Evolutionary conservation across 2,797 vertebrate species (phyloP).

Genomic region (Rhynchotus rufescens): DNA sequence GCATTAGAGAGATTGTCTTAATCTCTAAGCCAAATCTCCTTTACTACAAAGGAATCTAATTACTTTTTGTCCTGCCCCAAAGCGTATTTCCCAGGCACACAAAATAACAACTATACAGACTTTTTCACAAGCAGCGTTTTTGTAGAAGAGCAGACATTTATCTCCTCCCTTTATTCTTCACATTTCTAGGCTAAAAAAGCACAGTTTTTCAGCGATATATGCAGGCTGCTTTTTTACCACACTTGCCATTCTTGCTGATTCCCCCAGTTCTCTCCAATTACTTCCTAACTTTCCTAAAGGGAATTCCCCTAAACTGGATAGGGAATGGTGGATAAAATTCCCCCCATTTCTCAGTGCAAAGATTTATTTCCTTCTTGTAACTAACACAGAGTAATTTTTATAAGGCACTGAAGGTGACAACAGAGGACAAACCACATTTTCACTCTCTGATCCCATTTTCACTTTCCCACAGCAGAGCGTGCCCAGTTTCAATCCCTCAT

Average conservation of each 20-base stretch:
- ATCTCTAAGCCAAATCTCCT: neutral
- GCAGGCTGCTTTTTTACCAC: neutral
- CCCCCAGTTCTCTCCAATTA: neutral
- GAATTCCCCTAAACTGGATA: neutral
- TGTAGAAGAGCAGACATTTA: neutral
- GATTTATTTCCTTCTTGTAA: no score
- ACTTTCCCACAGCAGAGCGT: no score
- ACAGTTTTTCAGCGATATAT: neutral
- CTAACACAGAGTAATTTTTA: no score
- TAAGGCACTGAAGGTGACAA: no score
- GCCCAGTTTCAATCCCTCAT: no score
- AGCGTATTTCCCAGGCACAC: neutral
- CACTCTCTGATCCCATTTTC: no score
- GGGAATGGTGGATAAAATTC: neutral
- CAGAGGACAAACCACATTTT: no score
- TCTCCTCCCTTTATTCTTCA: neutral
- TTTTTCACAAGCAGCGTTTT: neutral
- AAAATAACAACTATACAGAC: neutral
- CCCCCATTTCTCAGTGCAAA: no score
- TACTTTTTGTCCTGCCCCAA: neutral
- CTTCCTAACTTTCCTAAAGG: neutral
- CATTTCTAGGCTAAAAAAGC: neutral
- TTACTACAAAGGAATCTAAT: neutral
- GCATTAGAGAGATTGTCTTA: neutral
- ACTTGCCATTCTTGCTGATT: neutral